Base-by-base conservation (phyloP, 2,888 invertebrate species). In the Mythimna vitellina region DNA sequence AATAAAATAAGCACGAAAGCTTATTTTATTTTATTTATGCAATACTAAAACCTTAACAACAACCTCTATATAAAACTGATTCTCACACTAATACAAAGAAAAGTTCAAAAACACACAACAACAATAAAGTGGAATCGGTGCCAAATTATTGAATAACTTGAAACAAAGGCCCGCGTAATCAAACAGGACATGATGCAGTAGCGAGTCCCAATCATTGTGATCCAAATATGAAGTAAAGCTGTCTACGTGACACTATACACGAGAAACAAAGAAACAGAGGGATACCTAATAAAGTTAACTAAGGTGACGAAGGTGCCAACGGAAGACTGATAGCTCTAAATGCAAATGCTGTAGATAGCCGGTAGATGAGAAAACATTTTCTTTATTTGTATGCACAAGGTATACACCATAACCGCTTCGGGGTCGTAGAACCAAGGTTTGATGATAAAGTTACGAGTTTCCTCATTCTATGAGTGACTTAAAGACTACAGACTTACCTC, bases 401-500 rank as follows among this genome's bases (percentile, higher is more conserved):
- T 76, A 79, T 38, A 62, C 53, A 61, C 29, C 42, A 65, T 70
- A 65, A 75, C 65, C 8, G 46, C 61, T 64, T 63, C 66, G 68
- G 61, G 78, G 78, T 65, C 78, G 63, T 14, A 14, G 20, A 29
- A 56, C 22, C 82, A 81, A 86, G 86, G 86, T 78, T 63, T 32
- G 56, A 63, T 67, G 61, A 70, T 70, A 65, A 54, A 70, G 64
- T 57, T 58, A 68, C 66, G 17, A 65, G 80, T 80, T 85, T 86
- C 85, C 86, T 81, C 62, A 25, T 74, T 63, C 35, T 42, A 69
- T 58, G 12, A 42, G 46, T 14, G 46, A 0, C 20, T 68, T 65
- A 49, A 20, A 25, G 12, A 20, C 8, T 63, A 53, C 8, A 63
- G 46, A 96, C 98, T 97, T 94, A 99, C 99, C 99, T 98, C 99